These are phyloP conservation scores for Lysandra bellargus DNA, from an alignment of 2,888 invertebrate genomes.

Conservation along the genomic window DNA sequence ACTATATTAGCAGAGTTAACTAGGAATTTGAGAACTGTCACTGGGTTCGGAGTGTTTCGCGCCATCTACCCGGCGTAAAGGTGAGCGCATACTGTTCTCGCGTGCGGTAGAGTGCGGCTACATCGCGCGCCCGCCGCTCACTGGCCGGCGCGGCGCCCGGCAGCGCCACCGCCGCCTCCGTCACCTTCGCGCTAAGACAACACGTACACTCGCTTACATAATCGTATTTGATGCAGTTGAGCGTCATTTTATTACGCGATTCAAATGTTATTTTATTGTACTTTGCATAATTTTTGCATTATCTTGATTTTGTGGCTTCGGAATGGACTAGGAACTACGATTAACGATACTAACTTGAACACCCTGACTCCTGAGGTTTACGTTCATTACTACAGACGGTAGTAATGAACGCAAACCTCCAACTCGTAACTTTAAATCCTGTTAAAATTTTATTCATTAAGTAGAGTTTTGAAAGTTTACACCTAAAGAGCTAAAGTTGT, in stretches of 20 bases:
- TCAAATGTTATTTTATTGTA: constrained; percentile 17
- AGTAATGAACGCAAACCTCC: background rate
- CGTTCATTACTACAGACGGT: background rate
- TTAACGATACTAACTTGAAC: background rate
- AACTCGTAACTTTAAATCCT: background rate
- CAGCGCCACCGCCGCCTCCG: constrained; percentile 47
- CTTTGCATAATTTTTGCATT: constrained; percentile 1
- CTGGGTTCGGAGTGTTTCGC: constrained; percentile 44
- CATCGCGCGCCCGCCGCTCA: constrained; percentile 70
- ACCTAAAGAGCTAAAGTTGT: background rate
- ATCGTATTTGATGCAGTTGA: background rate
- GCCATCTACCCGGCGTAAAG: constrained; percentile 49
- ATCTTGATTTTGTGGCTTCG: background rate
- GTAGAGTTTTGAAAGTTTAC: background rate
- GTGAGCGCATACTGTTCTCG: constrained; percentile 37
- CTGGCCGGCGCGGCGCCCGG: constrained; percentile 47
- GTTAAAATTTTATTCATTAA: background rate
- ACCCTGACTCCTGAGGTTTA: background rate
- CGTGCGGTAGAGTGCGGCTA: constrained; percentile 55
- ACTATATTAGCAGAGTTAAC: background rate
- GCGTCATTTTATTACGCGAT: background rate
- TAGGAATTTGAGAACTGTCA: background rate
- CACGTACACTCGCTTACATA: constrained; percentile 35
- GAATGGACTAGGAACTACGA: background rate
- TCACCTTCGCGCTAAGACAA: constrained; percentile 47